Conservation (phyloP, 2,797 vertebrate genomes). For the Babyrousa celebensis region DNA sequence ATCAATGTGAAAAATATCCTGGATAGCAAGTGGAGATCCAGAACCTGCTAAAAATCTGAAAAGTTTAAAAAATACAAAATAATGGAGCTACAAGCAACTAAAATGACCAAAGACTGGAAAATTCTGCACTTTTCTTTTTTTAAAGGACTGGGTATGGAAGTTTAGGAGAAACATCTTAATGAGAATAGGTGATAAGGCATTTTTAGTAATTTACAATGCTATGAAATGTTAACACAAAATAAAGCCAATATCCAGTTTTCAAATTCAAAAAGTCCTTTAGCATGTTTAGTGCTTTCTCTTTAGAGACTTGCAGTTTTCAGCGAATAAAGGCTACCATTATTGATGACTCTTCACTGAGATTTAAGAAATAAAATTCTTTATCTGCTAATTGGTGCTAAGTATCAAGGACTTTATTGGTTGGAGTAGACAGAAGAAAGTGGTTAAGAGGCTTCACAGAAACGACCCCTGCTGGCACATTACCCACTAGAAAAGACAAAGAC, state of each 20-base stretch:
- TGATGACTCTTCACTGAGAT: constrained; percentile 86
- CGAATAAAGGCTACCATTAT: constrained; percentile 83
- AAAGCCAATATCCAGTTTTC: constrained; percentile 74
- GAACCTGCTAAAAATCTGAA: constrained; percentile 12
- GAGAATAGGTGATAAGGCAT: constrained; percentile 66
- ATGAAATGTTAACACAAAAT: constrained; percentile 77
- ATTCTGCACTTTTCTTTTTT: constrained; percentile 37
- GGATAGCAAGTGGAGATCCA: constrained; percentile 57
- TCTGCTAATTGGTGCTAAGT: constrained; percentile 86
- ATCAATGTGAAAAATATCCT: constrained; percentile 59
- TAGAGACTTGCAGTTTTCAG: constrained; percentile 78
- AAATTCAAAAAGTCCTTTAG: constrained; percentile 83
- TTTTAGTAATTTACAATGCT: constrained; percentile 76
- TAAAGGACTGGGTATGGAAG: constrained; percentile 64
- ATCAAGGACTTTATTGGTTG: constrained; percentile 84
- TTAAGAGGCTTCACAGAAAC: constrained; percentile 84
- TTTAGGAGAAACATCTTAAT: constrained; percentile 68
- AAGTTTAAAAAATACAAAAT: constrained; percentile 61
- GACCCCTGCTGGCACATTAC: constrained; percentile 78
- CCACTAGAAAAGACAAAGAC: constrained; percentile 78
- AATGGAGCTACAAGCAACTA: constrained; percentile 55
- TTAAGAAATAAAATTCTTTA: constrained; percentile 88
- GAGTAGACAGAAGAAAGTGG: constrained; percentile 84
- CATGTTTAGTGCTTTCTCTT: constrained; percentile 81
- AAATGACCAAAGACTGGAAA: constrained; percentile 58